Conservation (phyloP, 1,140 invertebrate species). For the Rhagoletis zephyria region DNA sequence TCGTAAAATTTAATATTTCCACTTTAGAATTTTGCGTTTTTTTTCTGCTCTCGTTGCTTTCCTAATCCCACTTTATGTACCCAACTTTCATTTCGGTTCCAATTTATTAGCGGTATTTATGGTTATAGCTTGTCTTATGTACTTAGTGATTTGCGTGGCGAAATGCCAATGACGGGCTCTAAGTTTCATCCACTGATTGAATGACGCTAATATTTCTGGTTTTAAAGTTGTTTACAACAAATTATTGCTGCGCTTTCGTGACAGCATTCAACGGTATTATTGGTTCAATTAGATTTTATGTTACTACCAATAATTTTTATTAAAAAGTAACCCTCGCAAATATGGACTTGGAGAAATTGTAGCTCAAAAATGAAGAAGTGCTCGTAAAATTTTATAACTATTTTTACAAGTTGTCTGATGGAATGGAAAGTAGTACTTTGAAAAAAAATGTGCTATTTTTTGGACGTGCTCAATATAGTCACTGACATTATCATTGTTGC, state of each 20-base stretch:
- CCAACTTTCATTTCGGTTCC: conserved; percentile 31
- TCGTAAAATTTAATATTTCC: conserved; percentile 55
- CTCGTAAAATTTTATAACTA: conserved; percentile 1
- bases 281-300: conserved; percentile 48
- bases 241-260: conserved; percentile 25
- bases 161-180: not conserved
- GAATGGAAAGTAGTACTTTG: not conserved
- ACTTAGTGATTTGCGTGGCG: not conserved
- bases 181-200: conserved; percentile 36
- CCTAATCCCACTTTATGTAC: conserved; percentile 27
- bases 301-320: conserved; percentile 40
- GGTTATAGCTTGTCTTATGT: conserved; percentile 50
- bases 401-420: not conserved
- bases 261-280: conserved; percentile 17
- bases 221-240: conserved; percentile 51
- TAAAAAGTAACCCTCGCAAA: conserved; percentile 6
- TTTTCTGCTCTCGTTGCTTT: not conserved
- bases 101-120: conserved; percentile 52
- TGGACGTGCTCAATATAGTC: too few relatives aligned
- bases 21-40: conserved; percentile 39
- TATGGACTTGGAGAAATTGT: not conserved
- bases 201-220: conserved; percentile 37
- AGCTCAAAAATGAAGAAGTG: conserved; percentile 25
- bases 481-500: too few relatives aligned
- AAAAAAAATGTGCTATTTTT: too few relatives aligned